A percentile compares a stretch with the other conserved stretches of the same genome.
These are phyloP conservation scores for Papilio protenor DNA, from an alignment of 2,888 invertebrate genomes.

Conservation along the genomic window DNA sequence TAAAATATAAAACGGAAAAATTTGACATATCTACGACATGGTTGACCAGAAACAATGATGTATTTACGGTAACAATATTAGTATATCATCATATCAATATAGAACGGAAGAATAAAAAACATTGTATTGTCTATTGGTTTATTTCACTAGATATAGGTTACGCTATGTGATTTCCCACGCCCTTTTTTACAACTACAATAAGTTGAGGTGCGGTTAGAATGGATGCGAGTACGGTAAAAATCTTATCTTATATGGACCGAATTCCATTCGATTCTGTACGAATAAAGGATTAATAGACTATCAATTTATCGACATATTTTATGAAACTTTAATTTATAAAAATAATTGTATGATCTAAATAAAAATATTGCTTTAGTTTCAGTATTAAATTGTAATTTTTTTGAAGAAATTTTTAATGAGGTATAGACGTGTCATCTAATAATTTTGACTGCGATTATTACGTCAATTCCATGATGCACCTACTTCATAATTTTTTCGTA, in stretches of 20 bases:
- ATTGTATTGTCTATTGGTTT: constrained; percentile 31
- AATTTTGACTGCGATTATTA: too few species aligned
- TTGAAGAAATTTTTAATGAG: too few species aligned
- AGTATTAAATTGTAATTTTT: too few species aligned
- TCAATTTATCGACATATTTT: too few species aligned
- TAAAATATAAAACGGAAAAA: neutral
- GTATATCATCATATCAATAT: constrained; percentile 41
- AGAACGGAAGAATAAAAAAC: constrained; percentile 43
- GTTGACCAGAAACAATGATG: constrained; percentile 31
- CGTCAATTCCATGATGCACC: too few species aligned
- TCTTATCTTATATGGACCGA: constrained; percentile 74
- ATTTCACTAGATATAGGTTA: constrained; percentile 61
- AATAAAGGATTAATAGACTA: constrained; percentile 52
- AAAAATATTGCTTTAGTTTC: too few species aligned
- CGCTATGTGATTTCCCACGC: constrained; percentile 64
- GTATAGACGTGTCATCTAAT: too few species aligned
- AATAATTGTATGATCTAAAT: too few species aligned
- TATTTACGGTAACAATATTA: constrained; percentile 12
- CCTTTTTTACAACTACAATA: constrained; percentile 60
- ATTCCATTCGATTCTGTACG: constrained; percentile 68
- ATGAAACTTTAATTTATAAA: too few species aligned
- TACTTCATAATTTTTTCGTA: too few species aligned
- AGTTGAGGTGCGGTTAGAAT: constrained; percentile 57
- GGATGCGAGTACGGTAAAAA: constrained; percentile 46
- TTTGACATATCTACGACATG: neutral